Percentiles rank a stretch among this genome's conserved stretches.
phyloP scores from a whole-genome alignment of 2,797 vertebrate genomes.

The Gephyroberyx darwinii region DNA sequence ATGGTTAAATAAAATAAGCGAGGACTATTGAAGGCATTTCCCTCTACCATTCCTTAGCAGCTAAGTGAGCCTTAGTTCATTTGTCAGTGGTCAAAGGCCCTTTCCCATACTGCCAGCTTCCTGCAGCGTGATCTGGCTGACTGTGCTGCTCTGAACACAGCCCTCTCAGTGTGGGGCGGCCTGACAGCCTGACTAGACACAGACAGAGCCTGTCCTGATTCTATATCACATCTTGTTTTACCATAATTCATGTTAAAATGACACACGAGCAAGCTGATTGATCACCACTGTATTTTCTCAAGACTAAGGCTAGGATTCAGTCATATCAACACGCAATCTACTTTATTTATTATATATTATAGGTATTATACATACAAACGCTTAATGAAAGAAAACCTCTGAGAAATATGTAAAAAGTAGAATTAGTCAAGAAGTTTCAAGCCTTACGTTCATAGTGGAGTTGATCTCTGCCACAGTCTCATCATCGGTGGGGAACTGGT shows the following conservation, averaged over 20 bases:
- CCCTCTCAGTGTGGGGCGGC: conserved; percentile 29
- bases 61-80: conserved; percentile 40
- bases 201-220: conserved; percentile 49
- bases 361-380: too few relatives aligned
- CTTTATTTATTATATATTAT: too few relatives aligned
- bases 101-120: conserved; percentile 72
- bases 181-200: conserved; percentile 55
- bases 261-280: not conserved
- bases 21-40: conserved; percentile 22
- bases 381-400: not conserved
- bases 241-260: conserved; percentile 7
- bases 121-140: conserved; percentile 58
- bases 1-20: conserved; percentile 22
- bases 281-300: not conserved
- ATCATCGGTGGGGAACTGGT: conserved; percentile 97
- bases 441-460: conserved; percentile 97
- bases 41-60: conserved; percentile 33
- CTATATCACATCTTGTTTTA: conserved; percentile 29
- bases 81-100: conserved; percentile 27
- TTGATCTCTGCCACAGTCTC: conserved; percentile 98
- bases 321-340: not conserved
- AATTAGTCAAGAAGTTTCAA: not conserved
- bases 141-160: conserved; percentile 41
- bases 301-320: not conserved
- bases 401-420: not conserved